Percentiles rank a stretch among this genome's conserved stretches.
These are phyloP conservation scores for Drosophila erecta DNA, from an alignment of 1,140 invertebrate species.

Conservation along the genomic window DNA sequence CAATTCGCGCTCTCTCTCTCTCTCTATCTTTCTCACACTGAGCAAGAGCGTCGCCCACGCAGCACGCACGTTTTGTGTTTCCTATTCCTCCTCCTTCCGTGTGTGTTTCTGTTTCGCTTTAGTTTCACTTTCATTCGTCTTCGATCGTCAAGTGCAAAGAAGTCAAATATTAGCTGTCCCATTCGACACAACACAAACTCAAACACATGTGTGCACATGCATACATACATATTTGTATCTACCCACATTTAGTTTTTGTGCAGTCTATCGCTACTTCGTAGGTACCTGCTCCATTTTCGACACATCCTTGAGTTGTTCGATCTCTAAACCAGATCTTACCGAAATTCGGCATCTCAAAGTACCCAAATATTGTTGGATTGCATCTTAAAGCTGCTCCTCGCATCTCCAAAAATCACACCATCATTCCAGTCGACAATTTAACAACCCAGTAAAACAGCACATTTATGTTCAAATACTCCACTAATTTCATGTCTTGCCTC, in stretches of 20 bases:
- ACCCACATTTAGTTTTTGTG: not conserved
- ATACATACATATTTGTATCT: constrained; percentile 20
- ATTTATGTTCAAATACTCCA: constrained; percentile 55
- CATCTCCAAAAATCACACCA: constrained; percentile 13
- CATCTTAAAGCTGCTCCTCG: not conserved
- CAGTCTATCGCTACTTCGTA: not conserved
- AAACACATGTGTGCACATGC: constrained; percentile 3
- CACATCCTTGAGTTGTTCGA: constrained; percentile 10
- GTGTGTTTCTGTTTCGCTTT: constrained; percentile 11
- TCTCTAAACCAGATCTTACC: not conserved
- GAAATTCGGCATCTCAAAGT: no score
- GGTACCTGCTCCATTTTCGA: not conserved
- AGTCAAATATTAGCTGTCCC: constrained; percentile 62
- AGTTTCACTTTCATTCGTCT: constrained; percentile 41
- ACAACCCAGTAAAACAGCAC: constrained; percentile 55
- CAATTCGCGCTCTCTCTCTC: constrained; percentile 1
- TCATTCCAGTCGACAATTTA: constrained; percentile 21
- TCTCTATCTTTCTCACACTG: not conserved
- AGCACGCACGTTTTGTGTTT: constrained; percentile 49
- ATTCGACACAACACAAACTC: not conserved
- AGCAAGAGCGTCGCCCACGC: constrained; percentile 52
- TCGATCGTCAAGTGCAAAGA: constrained; percentile 66
- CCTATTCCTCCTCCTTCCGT: not conserved
- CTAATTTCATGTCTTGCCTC: constrained; percentile 69
- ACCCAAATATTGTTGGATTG: no score